Evolutionary conservation across 2,888 invertebrate genomes (phyloP), one percentile per base, ranked within the genome.

Genomic region (Tethea ocularis): DNA sequence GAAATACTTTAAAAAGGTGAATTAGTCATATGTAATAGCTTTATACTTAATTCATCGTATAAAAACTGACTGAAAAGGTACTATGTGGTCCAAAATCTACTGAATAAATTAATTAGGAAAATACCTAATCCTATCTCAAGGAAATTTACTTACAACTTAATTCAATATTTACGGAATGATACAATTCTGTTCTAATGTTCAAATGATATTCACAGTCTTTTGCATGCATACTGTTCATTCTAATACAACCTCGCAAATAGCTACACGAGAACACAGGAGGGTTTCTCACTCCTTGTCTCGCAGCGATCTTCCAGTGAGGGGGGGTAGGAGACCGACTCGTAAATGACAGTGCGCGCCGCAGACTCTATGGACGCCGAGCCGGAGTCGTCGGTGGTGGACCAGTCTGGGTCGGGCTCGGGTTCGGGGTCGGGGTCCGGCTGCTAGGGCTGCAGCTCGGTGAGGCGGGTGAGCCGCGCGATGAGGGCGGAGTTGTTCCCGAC

Each of bases 401-500:
- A 5, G 52, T n/a, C 52, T 15, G 24, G 26, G 24, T n/a, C 15
- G 23, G 36, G 36, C 8, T 11, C 36, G n/a, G 36, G 33, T 13
- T n/a, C n/a, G 10, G 29, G 2, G 57, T 20, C 11, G 51, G 20
- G 51, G 55, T 57, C 58, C 24, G 60, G 36, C 33, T 13, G 77
- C 77, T 76, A 77, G 63, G 74, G 75, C 59, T 17, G 66, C 59
- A 73, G 63, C 29, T 67, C 66, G 51, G 77, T 58, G 65, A 68
- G 64, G 59, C 59, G 64, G 46, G 62, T 54, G n/a, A 75, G 66
- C 2, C 62, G 66, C 24, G 67, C 67, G 29, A 87, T 71, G 52
- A 86, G 82, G 59, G 82, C 81, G 4, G 80, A 67, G 83, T 80
- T 82, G 71, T 68, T 66, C 26, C 80, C 76, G 57, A 80, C 60